phyloP scores from a whole-genome alignment of 2,888 invertebrate species.

The Sphecodes monilicornis region DNA sequence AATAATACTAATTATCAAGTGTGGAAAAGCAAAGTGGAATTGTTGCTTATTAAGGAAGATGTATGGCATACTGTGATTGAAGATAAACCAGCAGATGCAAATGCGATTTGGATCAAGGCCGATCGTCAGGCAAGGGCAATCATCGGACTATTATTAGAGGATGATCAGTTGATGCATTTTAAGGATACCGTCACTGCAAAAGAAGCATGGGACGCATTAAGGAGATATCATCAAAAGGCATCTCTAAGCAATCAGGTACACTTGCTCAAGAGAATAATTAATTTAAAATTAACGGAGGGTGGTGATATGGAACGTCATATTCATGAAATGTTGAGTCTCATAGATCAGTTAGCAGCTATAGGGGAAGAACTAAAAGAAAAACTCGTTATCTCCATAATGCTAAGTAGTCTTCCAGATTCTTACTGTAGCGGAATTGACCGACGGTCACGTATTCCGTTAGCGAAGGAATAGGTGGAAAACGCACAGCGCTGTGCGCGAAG shows the following conservation, averaged over 20 bases:
- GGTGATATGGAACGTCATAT: slow-evolving; percentile 31
- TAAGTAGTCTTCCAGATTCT: slow-evolving; percentile 27
- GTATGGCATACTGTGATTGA: slow-evolving; percentile 16
- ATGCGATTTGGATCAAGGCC: neutral
- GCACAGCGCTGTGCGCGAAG: no score
- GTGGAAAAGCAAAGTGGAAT: slow-evolving; percentile 25
- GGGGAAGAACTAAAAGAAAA: slow-evolving; percentile 14
- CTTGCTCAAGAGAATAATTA: slow-evolving; percentile 18
- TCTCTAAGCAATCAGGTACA: no score
- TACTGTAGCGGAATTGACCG: no score
- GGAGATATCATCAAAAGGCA: slow-evolving; percentile 25
- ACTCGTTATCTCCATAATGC: neutral
- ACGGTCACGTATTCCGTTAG: no score
- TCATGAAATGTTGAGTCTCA: slow-evolving; percentile 3
- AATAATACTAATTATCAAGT: slow-evolving; percentile 28
- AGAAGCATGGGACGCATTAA: slow-evolving; percentile 20
- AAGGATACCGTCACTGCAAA: slow-evolving; percentile 15
- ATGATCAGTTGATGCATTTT: slow-evolving; percentile 30
- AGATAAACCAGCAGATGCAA: neutral
- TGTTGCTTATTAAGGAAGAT: slow-evolving; percentile 21
- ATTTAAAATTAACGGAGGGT: slow-evolving; percentile 9
- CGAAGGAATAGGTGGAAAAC: no score
- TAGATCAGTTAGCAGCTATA: slow-evolving; percentile 5
- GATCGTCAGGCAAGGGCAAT: slow-evolving; percentile 24
- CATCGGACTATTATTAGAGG: slow-evolving; percentile 22